These are phyloP conservation scores for Xyrichtys novacula DNA, from an alignment of 2,797 vertebrate species.

Conservation along the genomic window DNA sequence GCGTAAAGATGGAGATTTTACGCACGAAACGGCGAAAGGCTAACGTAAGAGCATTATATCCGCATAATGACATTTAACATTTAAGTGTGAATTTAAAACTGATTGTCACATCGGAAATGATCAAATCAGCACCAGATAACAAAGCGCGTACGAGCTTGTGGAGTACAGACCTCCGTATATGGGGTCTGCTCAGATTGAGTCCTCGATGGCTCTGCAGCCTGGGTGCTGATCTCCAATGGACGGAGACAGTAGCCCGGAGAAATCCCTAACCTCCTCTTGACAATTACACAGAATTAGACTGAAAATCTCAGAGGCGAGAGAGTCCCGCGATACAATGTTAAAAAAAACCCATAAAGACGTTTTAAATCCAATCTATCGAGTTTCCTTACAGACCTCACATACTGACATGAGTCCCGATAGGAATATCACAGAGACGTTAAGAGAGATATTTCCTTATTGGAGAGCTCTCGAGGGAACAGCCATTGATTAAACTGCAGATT, in stretches of 20 bases:
- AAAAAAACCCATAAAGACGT: not conserved
- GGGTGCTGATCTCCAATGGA: slow-evolving; percentile 5
- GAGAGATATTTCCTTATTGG: not conserved
- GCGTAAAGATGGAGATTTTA: slow-evolving; percentile 21
- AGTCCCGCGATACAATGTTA: not conserved
- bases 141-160: not conserved
- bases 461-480: slow-evolving; percentile 4
- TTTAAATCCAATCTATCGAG: not conserved
- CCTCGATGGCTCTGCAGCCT: not conserved
- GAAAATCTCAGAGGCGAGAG: no score
- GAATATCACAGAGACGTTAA: not conserved
- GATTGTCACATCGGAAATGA: not conserved
- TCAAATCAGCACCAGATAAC: not conserved
- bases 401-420: slow-evolving; percentile 9
- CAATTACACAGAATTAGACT: not conserved
- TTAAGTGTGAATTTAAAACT: not conserved
- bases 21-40: not conserved
- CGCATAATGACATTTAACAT: accelerated
- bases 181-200: not conserved
- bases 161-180: not conserved
- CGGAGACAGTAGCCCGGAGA: slow-evolving; percentile 4
- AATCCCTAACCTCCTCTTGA: not conserved
- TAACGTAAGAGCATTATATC: not conserved
- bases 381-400: not conserved
- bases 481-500: slow-evolving; percentile 17